Percentiles rank a stretch among this genome's conserved stretches.
Evolutionary conservation across 2,888 invertebrate species (phyloP).

Genomic region (Allacma fusca): DNA sequence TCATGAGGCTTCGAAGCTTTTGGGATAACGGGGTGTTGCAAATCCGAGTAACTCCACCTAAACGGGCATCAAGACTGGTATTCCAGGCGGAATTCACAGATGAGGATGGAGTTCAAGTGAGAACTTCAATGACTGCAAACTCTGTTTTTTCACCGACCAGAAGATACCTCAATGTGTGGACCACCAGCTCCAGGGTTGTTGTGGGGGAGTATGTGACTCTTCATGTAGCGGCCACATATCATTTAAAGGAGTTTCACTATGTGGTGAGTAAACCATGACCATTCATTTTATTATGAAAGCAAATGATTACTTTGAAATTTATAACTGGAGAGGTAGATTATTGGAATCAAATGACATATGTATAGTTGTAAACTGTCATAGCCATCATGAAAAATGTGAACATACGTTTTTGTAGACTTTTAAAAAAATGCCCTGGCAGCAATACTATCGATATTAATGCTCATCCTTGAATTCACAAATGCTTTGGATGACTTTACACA

Average conservation of each 20-base stretch:
- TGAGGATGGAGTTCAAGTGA: constrained; percentile 49
- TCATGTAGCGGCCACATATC: constrained; percentile 67
- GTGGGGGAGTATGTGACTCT: constrained; percentile 69
- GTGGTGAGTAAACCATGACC: constrained; percentile 64
- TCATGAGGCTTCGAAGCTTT: constrained; percentile 49
- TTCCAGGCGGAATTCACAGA: constrained; percentile 61
- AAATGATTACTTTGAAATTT: too few relatives aligned
- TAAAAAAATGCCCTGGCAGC: too few relatives aligned
- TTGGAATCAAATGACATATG: too few relatives aligned
- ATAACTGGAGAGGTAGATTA: too few relatives aligned
- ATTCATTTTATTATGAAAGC: background rate
- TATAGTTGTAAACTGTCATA: too few relatives aligned
- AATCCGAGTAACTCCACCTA: constrained; percentile 61
- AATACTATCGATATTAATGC: too few relatives aligned
- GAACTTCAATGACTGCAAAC: constrained; percentile 58
- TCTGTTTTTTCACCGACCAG: constrained; percentile 64
- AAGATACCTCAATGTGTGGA: constrained; percentile 66
- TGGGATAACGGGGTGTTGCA: constrained; percentile 61
- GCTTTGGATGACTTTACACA: background rate
- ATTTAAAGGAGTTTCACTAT: constrained; percentile 67
- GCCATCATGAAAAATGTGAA: too few relatives aligned
- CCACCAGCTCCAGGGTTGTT: constrained; percentile 63
- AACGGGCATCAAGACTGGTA: constrained; percentile 54
- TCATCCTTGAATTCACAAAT: too few relatives aligned
- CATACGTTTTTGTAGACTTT: too few relatives aligned